phyloP scores from a whole-genome alignment of 2,113 vertebrate species.

The human region GRCh38 chrX:74131001-74131500 shows the following conservation, averaged over 20 bases:
- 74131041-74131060: conserved; percentile 96
- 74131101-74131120: conserved; percentile 99
- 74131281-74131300: conserved; percentile 95
- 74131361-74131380: conserved; percentile 94
- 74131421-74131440: conserved; percentile 94
- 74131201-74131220: conserved; percentile 99
- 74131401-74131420: conserved; percentile 92
- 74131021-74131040: conserved; percentile 98
- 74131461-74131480: conserved; percentile 94
- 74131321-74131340: conserved; percentile 92
- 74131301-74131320: conserved; percentile 80
- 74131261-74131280: conserved; percentile 96
- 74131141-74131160: conserved; percentile 90
- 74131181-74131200: conserved; percentile 97
- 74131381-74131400: conserved; percentile 94
- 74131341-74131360: conserved; percentile 94
- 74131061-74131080: conserved; percentile 97
- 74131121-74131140: conserved; percentile 98
- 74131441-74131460: conserved; percentile 94
- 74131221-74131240: conserved; percentile 99
- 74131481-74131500: conserved; percentile 97
- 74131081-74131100: conserved; percentile 92
- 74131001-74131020: conserved; percentile 95
- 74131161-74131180: conserved; percentile 81
- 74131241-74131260: conserved; percentile 96